A percentile compares a stretch with the other conserved stretches of the same genome.
phyloP scores from a whole-genome alignment of 23 tunicate species.

The Trididemnum nubilum region DNA sequence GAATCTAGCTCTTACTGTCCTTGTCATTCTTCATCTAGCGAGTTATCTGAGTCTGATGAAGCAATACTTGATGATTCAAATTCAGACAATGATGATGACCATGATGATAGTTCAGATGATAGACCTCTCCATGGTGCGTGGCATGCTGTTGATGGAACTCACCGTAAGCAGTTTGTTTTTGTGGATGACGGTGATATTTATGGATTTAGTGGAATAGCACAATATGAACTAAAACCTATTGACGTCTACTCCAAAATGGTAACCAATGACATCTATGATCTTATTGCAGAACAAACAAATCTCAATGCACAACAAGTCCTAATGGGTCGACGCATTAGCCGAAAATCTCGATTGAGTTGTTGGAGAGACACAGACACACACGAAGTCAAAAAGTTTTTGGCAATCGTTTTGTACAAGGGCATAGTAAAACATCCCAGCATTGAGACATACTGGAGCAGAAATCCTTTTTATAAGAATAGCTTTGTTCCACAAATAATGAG shows the following conservation, averaged over 20 bases:
- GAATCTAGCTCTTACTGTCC: neutral
- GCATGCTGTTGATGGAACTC: slow-evolving; percentile 9
- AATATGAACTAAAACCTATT: slow-evolving; percentile 5
- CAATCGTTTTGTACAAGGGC: too few species aligned
- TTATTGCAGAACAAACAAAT: slow-evolving; percentile 21
- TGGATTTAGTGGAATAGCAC: slow-evolving; percentile 17
- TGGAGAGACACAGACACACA: too few species aligned
- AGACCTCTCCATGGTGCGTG: neutral
- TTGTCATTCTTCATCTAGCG: neutral
- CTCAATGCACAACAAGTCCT: slow-evolving; percentile 35
- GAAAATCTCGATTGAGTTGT: too few species aligned
- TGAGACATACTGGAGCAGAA: too few species aligned
- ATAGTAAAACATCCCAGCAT: too few species aligned
- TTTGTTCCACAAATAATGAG: neutral
- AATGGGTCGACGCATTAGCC: too few species aligned
- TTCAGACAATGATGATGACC: neutral
- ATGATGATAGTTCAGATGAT: neutral
- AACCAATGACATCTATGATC: slow-evolving; percentile 26
- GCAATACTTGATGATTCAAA: neutral
- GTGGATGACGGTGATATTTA: slow-evolving; percentile 18
- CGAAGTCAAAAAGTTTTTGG: too few species aligned
- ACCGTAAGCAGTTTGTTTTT: slow-evolving; percentile 25
- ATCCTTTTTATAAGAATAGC: neutral
- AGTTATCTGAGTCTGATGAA: neutral
- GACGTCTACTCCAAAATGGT: slow-evolving; percentile 16